phyloP scores from a whole-genome alignment of 2,113 vertebrate genomes.

The Rhinopomastus cyanomelas region DNA sequence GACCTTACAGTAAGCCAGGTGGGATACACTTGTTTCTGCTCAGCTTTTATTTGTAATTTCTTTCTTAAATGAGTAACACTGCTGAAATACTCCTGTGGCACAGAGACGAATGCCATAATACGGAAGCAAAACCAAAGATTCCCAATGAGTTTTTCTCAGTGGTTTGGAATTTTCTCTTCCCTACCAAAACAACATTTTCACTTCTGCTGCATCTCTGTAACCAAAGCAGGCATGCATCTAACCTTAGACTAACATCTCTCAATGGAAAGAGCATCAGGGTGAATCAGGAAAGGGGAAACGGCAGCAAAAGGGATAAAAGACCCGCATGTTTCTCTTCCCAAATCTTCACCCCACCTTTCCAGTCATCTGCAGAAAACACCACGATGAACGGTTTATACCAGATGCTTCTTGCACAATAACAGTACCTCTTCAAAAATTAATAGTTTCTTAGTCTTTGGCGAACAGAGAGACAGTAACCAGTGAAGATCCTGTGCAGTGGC shows the following conservation, averaged over 20 bases:
- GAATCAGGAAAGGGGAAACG: neutral
- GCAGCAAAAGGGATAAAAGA: neutral
- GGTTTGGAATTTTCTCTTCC: neutral
- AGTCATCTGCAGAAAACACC: neutral
- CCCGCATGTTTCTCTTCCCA: neutral
- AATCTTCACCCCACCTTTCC: neutral
- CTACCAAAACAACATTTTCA: neutral
- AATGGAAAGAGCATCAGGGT: neutral
- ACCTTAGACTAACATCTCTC: neutral
- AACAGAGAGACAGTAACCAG: neutral
- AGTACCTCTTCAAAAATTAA: neutral
- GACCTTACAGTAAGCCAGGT: neutral
- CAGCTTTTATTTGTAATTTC: rapidly evolving
- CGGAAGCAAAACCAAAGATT: neutral
- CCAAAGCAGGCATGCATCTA: neutral
- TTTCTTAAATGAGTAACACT: neutral
- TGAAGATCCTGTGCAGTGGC: neutral
- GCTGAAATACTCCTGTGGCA: neutral
- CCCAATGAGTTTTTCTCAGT: neutral
- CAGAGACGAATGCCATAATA: neutral
- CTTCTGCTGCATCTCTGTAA: neutral
- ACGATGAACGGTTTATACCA: neutral
- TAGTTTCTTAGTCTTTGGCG: neutral
- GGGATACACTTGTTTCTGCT: neutral
- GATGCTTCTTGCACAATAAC: neutral